Conservation (phyloP, 2,888 invertebrate species). For the Lochmaea capreae region DNA sequence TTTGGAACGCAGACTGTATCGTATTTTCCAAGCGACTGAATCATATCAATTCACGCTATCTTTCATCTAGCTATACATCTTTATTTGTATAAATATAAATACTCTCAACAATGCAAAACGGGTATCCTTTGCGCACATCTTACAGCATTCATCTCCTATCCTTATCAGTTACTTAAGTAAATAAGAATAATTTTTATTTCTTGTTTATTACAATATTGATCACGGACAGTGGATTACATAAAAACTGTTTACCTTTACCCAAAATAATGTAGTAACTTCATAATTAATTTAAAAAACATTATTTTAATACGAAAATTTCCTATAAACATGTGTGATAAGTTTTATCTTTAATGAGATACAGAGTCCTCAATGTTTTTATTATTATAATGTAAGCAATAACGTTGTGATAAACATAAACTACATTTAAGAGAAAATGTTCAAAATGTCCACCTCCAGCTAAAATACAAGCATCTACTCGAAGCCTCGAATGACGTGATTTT, state of each 20-base stretch:
- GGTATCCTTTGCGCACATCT: background rate
- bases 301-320: too few relatives aligned
- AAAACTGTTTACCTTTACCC: background rate
- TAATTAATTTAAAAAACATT: too few relatives aligned
- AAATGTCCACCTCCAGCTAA: too few relatives aligned
- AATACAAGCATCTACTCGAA: too few relatives aligned
- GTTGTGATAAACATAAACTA: too few relatives aligned
- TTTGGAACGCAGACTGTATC: background rate
- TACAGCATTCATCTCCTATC: background rate
- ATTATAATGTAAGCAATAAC: too few relatives aligned
- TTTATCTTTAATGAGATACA: too few relatives aligned
- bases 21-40: background rate
- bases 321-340: too few relatives aligned
- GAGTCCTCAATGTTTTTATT: too few relatives aligned
- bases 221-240: constrained; percentile 3
- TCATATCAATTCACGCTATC: background rate
- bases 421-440: too few relatives aligned
- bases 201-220: constrained; percentile 2
- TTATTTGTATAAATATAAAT: constrained; percentile 5
- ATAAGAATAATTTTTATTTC: background rate
- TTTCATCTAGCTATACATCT: constrained; percentile 3
- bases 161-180: background rate
- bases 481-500: too few relatives aligned
- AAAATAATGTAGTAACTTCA: background rate
- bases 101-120: background rate